phyloP scores from a whole-genome alignment of 2,888 invertebrate species.

The Polyploca ridens region DNA sequence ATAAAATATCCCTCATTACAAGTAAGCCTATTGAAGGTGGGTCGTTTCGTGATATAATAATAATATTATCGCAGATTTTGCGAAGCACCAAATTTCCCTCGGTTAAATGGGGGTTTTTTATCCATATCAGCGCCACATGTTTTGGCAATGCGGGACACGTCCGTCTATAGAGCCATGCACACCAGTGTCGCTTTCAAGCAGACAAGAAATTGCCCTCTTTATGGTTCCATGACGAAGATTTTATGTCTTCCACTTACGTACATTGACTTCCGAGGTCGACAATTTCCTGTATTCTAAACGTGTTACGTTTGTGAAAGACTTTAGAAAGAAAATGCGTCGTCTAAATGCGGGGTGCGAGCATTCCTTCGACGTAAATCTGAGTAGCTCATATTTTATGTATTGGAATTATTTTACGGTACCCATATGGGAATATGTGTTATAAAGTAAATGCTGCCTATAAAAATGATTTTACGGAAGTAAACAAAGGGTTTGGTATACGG shows the following conservation, averaged over 20 bases:
- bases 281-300: slow-evolving; percentile 62
- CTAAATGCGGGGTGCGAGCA: slow-evolving; percentile 4
- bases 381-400: slow-evolving; percentile 4
- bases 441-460: slow-evolving; percentile 7
- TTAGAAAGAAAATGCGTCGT: slow-evolving; percentile 9
- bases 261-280: slow-evolving; percentile 68
- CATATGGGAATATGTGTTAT: slow-evolving; percentile 2
- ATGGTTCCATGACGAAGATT: slow-evolving; percentile 69
- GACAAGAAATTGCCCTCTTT: slow-evolving; percentile 76
- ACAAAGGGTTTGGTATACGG: neutral
- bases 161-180: slow-evolving; percentile 56
- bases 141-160: slow-evolving; percentile 64
- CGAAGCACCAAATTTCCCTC: slow-evolving; percentile 30
- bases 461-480: slow-evolving; percentile 9
- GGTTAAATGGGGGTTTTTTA: slow-evolving; percentile 30
- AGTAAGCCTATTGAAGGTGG: slow-evolving; percentile 7
- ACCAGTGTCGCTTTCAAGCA: slow-evolving; percentile 60
- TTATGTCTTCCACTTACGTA: slow-evolving; percentile 72
- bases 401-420: slow-evolving; percentile 9
- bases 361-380: slow-evolving; percentile 8
- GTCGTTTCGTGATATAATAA: slow-evolving; percentile 12
- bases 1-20: slow-evolving; percentile 6
- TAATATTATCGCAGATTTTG: slow-evolving; percentile 28
- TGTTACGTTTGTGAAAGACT: slow-evolving; percentile 40
- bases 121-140: slow-evolving; percentile 33